phyloP scores from a whole-genome alignment of 2,797 vertebrate genomes.

The Poecile montanus region DNA sequence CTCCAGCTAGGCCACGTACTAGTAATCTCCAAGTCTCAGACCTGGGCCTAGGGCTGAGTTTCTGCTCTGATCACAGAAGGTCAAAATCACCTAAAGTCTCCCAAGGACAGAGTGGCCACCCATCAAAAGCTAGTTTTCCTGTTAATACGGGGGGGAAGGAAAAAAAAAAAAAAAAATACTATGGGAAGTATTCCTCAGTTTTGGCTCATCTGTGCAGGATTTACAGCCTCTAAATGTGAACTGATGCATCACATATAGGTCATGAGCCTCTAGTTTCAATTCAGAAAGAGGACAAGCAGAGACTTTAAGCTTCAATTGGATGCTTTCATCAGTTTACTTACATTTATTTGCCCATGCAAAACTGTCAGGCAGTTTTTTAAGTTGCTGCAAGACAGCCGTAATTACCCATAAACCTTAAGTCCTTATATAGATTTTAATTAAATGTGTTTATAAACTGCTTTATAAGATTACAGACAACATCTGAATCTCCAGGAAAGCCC shows the following conservation, averaged over 20 bases:
- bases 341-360: neutral
- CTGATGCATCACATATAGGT: neutral
- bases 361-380: neutral
- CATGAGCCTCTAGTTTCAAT: neutral
- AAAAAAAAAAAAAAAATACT: too few relatives aligned
- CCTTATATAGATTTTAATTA: constrained; percentile 14
- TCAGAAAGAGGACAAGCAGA: neutral
- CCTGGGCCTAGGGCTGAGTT: neutral
- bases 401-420: neutral
- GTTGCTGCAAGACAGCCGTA: neutral
- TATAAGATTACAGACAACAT: constrained; percentile 6
- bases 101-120: neutral
- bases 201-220: neutral
- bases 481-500: constrained; percentile 14
- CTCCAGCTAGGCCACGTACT: neutral
- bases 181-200: neutral
- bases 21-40: neutral
- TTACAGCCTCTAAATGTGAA: neutral
- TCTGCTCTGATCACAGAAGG: neutral
- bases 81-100: neutral
- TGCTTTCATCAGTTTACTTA: neutral
- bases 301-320: neutral
- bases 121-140: neutral
- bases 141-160: neutral
- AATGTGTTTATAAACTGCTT: constrained; percentile 17